Evolutionary conservation across 2,113 vertebrate genomes (phyloP).

Genomic region (Istiophorus platypterus): DNA sequence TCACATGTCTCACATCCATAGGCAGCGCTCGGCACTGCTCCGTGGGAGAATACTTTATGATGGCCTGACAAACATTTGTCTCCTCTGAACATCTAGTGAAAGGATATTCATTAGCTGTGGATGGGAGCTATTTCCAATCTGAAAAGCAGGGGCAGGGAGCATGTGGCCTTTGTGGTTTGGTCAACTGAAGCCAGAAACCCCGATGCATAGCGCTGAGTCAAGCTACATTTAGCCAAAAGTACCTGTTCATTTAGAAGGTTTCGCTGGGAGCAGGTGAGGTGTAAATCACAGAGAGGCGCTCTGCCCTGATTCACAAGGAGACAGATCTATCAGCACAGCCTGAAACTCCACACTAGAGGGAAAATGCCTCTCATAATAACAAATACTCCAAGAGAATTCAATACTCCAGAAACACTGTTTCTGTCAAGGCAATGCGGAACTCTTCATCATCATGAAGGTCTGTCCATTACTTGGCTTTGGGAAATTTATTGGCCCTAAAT

Average conservation of each 20-base stretch:
- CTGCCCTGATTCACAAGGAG: constrained; percentile 64
- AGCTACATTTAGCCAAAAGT: constrained; percentile 38
- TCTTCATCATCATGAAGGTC: constrained; percentile 85
- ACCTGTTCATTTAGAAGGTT: constrained; percentile 50
- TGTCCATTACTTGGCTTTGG: constrained; percentile 84
- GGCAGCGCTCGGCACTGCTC: constrained; percentile 50
- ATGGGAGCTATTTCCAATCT: constrained; percentile 28
- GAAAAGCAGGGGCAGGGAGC: constrained; percentile 20
- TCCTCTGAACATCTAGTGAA: constrained; percentile 69
- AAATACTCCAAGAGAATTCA: background rate
- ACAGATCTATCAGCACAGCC: constrained; percentile 82
- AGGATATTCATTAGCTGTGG: constrained; percentile 64
- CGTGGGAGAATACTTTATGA: constrained; percentile 55
- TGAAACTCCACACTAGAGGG: constrained; percentile 86
- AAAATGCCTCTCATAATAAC: constrained; percentile 51
- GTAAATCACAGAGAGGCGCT: constrained; percentile 65
- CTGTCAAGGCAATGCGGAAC: constrained; percentile 29
- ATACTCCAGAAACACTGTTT: constrained; percentile 8
- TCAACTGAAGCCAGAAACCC: constrained; percentile 23
- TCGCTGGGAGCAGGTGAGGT: constrained; percentile 13
- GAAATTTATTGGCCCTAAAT: constrained; percentile 90
- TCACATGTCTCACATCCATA: constrained; percentile 74
- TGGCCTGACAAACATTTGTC: constrained; percentile 48
- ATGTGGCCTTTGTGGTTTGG: constrained; percentile 34
- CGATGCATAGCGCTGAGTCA: constrained; percentile 15